Evolutionary conservation across 2,113 vertebrate species (phyloP), one percentile per base, ranked within the genome.

Genomic region (Micronisus gabar): DNA sequence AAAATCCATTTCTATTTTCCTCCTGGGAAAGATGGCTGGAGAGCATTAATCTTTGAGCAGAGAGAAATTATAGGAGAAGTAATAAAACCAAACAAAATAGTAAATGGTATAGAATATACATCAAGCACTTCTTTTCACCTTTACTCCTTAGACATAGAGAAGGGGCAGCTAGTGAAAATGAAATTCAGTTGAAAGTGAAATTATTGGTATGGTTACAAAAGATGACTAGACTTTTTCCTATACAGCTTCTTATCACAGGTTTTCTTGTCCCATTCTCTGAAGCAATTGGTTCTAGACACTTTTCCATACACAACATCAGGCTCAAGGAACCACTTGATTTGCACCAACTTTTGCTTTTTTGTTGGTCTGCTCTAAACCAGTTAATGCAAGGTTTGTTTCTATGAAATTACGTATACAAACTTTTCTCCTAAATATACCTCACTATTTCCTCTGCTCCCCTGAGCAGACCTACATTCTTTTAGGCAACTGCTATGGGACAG

Each of bases 1-100:
- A 97, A 93, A 95, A 96, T 96, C 95, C 48, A 91, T 91, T 93
- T 93, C 81, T 82, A 38, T 94, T 91, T 94, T 95, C 66, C 89
- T 87, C 58, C 19, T 75, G 78, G 73, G 87, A 95, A 91, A 81
- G 73, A 56, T 30, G 45, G 4, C 48, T 94, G 61, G 47, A 91
- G 21, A 88, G 4, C 47, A 83, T 88, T 81, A 94, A 93, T 92
- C 80, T 92, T 78, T 55, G 29, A 94, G n/a, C 25, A 83, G 68
- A 63, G 32, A 40, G 34, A 92, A 91, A 91, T 86, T 95, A 95
- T 40, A 75, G 67, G 59, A 86, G 47, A 97, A 92, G 48, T 89
- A 92, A 95, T 83, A 95, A 93, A 96, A 90, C 3, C 52, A 88
- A 92, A 83, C 47, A 93, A 93, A 92, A 81, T 13, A 84, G 30